Base-by-base conservation (phyloP, 2,888 invertebrate genomes). In the Aproaerema taeniolella region DNA sequence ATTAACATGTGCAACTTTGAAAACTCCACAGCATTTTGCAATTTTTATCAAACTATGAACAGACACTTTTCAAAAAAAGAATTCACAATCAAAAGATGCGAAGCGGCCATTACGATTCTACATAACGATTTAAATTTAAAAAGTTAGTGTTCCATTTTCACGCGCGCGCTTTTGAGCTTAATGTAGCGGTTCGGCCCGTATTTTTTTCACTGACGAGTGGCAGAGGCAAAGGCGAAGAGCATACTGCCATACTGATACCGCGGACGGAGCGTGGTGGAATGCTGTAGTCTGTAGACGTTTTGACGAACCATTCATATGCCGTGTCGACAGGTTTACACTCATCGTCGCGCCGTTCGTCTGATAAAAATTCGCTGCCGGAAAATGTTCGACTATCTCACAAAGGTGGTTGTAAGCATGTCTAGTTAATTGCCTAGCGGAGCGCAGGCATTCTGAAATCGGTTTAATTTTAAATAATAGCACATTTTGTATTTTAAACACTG, bases 121-220 rank as follows among this genome's bases (percentile, higher is more conserved):
- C n/a, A n/a, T n/a, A n/a, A n/a, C n/a, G n/a, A 31, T 41, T 34
- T 39, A 11, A 26, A 17, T 35, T 39, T 33, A 11, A 39, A 36
- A 17, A 37, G 8, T 39, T 17, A 29, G 11, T 24, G 14, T 45
- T 47, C 42, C 48, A 50, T 47, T 45, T 46, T 20, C 20, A 4
- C 20, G 20, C 20, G 8, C 20, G 20, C 20, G 20, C 20, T 11
- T 28, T 36, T 32, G 30, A 11, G 11, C 11, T 12, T 9, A 12
- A 12, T 12, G 10, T n/a, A 29, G 14, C 20, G 34, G 25, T 9
- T 11, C 11, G 31, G 26, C 11, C 10, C 11, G 12, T 2, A 52
- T 55, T 58, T 61, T 63, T 57, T 63, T 60, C 53, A 50, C 49
- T 54, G 52, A 52, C 76, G 77, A 62, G 71, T 64, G 61, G 60